A percentile compares a stretch with the other conserved stretches of the same genome.
Evolutionary conservation across 2,797 vertebrate species (phyloP).

Genomic region (Morus bassanus): DNA sequence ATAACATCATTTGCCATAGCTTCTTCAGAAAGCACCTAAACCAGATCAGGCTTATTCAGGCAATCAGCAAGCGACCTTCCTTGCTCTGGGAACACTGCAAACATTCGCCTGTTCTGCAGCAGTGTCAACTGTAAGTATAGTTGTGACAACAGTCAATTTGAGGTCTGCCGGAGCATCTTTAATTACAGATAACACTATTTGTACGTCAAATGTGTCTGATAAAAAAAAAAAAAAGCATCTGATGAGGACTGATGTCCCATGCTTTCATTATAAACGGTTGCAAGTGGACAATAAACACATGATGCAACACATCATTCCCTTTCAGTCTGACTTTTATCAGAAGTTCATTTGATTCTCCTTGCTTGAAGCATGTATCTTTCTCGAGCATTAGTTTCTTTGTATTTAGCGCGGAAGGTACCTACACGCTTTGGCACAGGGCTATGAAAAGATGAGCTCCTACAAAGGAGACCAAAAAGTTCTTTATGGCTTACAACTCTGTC

Average conservation of each 20-base stretch:
- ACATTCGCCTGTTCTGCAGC: neutral
- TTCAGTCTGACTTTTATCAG: neutral
- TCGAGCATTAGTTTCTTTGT: neutral
- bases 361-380: neutral
- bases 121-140: neutral
- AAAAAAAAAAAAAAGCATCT: neutral
- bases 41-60: neutral
- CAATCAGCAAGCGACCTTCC: rapidly evolving
- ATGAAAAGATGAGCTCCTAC: conserved; percentile 5
- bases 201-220: neutral
- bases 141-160: neutral
- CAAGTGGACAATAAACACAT: neutral
- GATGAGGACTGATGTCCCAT: neutral
- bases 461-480: conserved; percentile 43
- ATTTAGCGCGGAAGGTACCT: neutral
- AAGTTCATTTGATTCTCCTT: neutral
- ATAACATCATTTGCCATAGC: neutral
- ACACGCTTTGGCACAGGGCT: neutral
- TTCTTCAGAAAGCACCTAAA: neutral
- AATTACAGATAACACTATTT: neutral
- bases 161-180: neutral
- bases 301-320: neutral
- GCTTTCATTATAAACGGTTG: neutral
- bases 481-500: neutral
- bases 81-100: neutral